phyloP scores from a whole-genome alignment of 2,113 vertebrate species.

The Ptyas mucosa region DNA sequence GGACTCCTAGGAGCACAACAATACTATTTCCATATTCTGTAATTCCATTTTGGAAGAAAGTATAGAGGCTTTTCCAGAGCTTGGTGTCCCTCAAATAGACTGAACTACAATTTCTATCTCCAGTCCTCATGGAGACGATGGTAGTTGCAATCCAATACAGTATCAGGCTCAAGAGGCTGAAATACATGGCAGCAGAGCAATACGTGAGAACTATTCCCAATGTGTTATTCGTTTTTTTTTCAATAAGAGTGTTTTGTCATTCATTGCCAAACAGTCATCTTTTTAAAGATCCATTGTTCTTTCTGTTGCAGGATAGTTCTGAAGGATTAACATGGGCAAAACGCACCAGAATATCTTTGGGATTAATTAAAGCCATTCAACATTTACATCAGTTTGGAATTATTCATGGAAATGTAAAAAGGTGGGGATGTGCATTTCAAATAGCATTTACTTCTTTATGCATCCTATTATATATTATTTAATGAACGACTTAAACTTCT shows the following conservation, averaged over 20 bases:
- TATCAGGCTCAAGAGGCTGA: not conserved
- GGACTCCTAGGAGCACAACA: not conserved
- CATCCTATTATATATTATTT: not conserved
- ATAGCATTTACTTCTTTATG: not conserved
- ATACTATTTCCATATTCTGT: not conserved
- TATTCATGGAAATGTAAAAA: conserved; percentile 75
- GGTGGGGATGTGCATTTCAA: conserved; percentile 52
- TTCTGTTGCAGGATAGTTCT: conserved; percentile 53
- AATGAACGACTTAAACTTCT: not conserved
- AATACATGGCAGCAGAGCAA: not conserved
- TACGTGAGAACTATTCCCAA: not conserved
- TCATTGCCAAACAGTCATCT: not conserved
- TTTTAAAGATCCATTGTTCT: not conserved
- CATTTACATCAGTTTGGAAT: conserved; percentile 69
- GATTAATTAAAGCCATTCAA: conserved; percentile 62
- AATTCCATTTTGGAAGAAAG: not conserved
- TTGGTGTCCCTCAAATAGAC: not conserved
- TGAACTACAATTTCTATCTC: not conserved
- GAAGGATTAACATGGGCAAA: conserved; percentile 63
- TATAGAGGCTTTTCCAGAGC: not conserved
- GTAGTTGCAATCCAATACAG: not conserved
- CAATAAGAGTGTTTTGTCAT: not conserved
- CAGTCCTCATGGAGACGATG: not conserved
- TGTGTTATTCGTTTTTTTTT: not conserved
- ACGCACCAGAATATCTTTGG: conserved; percentile 60